Percentiles rank a stretch among this genome's conserved stretches.
Evolutionary conservation across 2,797 vertebrate genomes (phyloP).

Genomic region (Chloroceryle amazona): DNA sequence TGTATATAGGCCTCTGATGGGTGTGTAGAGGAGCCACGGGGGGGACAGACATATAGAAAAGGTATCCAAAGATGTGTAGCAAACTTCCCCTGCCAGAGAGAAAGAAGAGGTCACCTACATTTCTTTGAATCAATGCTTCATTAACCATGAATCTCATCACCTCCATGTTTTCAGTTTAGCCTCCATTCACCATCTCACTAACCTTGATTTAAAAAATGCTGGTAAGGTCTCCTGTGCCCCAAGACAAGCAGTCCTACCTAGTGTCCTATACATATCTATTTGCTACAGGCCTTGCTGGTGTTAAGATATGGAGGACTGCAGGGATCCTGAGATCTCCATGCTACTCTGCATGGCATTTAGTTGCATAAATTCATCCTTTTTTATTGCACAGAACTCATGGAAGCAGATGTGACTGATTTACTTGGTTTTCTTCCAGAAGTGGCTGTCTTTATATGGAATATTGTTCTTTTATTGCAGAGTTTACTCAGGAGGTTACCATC

Average conservation of each 20-base stretch:
- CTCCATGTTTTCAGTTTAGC: neutral
- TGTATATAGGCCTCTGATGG: neutral
- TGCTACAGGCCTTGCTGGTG: neutral
- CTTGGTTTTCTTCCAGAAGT: neutral
- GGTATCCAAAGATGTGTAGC: neutral
- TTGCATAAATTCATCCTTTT: neutral
- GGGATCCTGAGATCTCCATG: neutral
- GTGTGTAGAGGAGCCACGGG: accelerated
- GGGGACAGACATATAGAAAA: accelerated
- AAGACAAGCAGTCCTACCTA: neutral
- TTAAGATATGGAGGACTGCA: neutral
- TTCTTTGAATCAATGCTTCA: neutral
- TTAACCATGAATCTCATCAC: neutral
- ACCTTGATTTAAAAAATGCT: neutral
- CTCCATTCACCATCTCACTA: neutral
- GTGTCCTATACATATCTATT: neutral
- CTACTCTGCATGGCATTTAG: neutral
- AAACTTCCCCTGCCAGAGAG: neutral
- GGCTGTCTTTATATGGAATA: neutral
- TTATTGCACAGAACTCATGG: neutral
- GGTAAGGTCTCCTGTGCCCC: neutral
- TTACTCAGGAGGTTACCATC: neutral
- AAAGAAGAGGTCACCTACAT: neutral
- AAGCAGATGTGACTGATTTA: neutral
- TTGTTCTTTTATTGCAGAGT: neutral